Evolutionary conservation across 2,888 invertebrate species (phyloP), one percentile per base, ranked within the genome.

Genomic region (Hypselothyrea guttata): DNA sequence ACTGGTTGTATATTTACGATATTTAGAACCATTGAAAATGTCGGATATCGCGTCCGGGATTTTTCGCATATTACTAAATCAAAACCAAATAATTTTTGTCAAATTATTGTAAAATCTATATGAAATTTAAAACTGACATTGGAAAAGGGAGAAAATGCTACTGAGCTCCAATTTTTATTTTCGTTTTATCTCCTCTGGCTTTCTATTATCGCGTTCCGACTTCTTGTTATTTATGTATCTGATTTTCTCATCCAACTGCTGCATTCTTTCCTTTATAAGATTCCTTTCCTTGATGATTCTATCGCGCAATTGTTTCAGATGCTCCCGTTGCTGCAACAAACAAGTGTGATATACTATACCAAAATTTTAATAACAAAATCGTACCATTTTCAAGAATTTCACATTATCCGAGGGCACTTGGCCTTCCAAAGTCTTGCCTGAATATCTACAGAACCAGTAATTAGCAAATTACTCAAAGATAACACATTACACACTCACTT

Each of bases 321-420:
- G 71, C 16, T 71, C 53, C 18, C 59, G 47, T 69, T 75, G 74
- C 79, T 76, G 31, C 28, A 0, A 4, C 4, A 16, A 13, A 47
- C 7, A 13, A 4, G 11, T 42, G n/a, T 63, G 7, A 71, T 22
- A 5, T 7, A 7, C 4, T 7, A 35, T 12, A 4, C 2, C 0
- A 22, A 8, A 9, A 7, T 7, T 8, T 8, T 0, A 1, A 4
- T 16, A 12, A 5, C 2, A 7, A 3, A 1, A 15, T 7, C 46
- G 5, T 11, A 72, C 75, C 75, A 2, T 13, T 62, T 75, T 62
- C 5, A 75, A 30, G 7, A 70, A 72, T 16, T 55, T 8, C 7
- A 78, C 65, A 56, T 77, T 78, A 42, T 86, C 82, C 16, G 69
- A 72, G 0, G 68, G 60, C 16, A 54, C 54, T n/a, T 71, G 84